Percentiles rank a stretch among this genome's conserved stretches.
phyloP scores from a whole-genome alignment of 2,113 vertebrate species.

The Apeltes quadracus region DNA sequence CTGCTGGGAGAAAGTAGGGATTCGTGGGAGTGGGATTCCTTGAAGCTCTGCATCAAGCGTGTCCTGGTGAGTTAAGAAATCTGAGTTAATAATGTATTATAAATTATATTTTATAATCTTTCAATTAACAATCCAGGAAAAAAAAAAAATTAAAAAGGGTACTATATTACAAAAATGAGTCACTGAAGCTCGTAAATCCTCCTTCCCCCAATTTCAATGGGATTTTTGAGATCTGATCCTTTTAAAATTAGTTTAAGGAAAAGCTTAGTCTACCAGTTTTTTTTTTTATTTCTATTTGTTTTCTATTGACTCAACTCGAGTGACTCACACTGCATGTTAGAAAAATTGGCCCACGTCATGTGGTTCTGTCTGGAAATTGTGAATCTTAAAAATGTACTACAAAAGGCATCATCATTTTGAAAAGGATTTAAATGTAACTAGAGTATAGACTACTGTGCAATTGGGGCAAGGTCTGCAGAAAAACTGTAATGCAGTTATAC shows the following conservation, averaged over 20 bases:
- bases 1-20: slow-evolving; percentile 94
- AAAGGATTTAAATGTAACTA: not conserved
- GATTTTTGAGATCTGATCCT: slow-evolving; percentile 39
- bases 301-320: slow-evolving; percentile 39
- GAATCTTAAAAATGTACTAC: not conserved
- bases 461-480: not conserved
- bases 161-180: slow-evolving; percentile 35
- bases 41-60: slow-evolving; percentile 95
- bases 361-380: slow-evolving; percentile 7
- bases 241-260: slow-evolving; percentile 54
- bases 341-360: not conserved
- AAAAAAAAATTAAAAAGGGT: not conserved
- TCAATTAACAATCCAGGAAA: not conserved
- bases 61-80: slow-evolving; percentile 79
- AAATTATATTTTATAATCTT: not conserved
- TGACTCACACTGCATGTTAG: slow-evolving; percentile 36
- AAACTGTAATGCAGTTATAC: not conserved
- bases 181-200: slow-evolving; percentile 25
- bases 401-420: not conserved
- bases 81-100: slow-evolving; percentile 3
- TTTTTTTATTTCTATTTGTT: slow-evolving; percentile 40
- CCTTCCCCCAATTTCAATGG: slow-evolving; percentile 20
- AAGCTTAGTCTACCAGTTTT: slow-evolving; percentile 48
- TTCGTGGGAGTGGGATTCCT: slow-evolving; percentile 96
- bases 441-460: not conserved